Conservation (phyloP, 2,797 vertebrate species). For the Dendrocincla fuliginosa region DNA sequence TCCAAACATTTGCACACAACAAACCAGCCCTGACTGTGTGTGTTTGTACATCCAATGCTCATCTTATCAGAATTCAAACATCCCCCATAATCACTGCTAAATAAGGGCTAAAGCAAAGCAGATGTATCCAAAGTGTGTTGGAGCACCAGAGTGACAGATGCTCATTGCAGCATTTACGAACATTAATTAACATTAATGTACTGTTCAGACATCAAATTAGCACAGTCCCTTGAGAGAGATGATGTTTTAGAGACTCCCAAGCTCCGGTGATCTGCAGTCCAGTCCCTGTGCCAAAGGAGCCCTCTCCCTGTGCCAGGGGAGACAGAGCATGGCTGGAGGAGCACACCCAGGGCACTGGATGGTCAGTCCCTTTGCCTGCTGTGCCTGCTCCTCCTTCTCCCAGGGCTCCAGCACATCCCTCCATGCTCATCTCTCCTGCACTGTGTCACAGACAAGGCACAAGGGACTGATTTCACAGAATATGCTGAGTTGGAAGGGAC, state of each 20-base stretch:
- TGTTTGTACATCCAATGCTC: neutral
- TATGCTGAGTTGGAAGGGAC: neutral
- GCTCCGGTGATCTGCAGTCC: neutral
- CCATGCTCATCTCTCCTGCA: fast-evolving
- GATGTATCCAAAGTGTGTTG: neutral
- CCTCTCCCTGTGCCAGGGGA: neutral
- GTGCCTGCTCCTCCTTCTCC: neutral
- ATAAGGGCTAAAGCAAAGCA: neutral
- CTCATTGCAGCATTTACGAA: neutral
- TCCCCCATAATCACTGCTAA: neutral
- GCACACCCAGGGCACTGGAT: fast-evolving
- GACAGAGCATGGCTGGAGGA: fast-evolving
- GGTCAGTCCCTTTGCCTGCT: neutral
- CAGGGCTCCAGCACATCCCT: fast-evolving
- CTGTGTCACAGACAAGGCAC: fast-evolving
- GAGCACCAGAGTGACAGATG: slow-evolving; percentile 15
- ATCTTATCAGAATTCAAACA: neutral
- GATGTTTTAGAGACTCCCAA: neutral
- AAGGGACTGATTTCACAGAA: fast-evolving
- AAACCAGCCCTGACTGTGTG: neutral
- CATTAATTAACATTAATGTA: slow-evolving; percentile 41
- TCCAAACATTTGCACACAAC: neutral
- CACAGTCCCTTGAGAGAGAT: neutral
- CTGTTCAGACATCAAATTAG: neutral
- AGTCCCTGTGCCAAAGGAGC: neutral